Evolutionary conservation across 1,140 invertebrate species (phyloP).

Genomic region (Acromyrmex charruanus): DNA sequence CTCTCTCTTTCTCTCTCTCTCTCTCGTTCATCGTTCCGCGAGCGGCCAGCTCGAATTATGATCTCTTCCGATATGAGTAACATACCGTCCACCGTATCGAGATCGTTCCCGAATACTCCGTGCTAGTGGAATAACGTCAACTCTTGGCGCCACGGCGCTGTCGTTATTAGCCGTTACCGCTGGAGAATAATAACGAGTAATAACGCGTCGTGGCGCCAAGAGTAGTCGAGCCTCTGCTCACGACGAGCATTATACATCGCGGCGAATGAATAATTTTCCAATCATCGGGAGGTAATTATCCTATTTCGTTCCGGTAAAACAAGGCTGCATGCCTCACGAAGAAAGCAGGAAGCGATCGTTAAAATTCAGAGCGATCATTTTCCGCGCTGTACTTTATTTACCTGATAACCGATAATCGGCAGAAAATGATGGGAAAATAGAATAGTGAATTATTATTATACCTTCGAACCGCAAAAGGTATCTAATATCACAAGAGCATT

Average conservation of each 20-base stretch:
- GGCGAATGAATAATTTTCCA: constrained; percentile 55
- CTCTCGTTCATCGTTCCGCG: neutral
- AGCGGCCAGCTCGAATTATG: neutral
- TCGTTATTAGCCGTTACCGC: constrained; percentile 46
- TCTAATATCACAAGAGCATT: too few relatives aligned
- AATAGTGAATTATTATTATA: constrained; percentile 15
- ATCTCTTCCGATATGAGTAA: constrained; percentile 18
- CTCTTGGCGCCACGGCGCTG: constrained; percentile 30
- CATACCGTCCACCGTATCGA: neutral
- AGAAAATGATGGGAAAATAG: neutral
- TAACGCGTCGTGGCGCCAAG: constrained; percentile 43
- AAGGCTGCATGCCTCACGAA: neutral
- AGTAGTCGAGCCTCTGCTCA: constrained; percentile 30
- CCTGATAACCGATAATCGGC: neutral
- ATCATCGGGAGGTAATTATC: constrained; percentile 40
- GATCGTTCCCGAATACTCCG: neutral
- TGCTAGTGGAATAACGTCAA: constrained; percentile 11
- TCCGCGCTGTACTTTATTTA: neutral
- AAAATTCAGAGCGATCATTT: neutral
- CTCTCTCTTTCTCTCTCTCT: neutral
- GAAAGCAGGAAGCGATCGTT: neutral
- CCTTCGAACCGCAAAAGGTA: neutral
- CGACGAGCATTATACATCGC: neutral
- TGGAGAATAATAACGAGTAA: constrained; percentile 40
- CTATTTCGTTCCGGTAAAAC: constrained; percentile 11